A percentile compares a stretch with the other conserved stretches of the same genome.
phyloP scores from a whole-genome alignment of 2,888 invertebrate genomes.

The Terebella lapidaria region DNA sequence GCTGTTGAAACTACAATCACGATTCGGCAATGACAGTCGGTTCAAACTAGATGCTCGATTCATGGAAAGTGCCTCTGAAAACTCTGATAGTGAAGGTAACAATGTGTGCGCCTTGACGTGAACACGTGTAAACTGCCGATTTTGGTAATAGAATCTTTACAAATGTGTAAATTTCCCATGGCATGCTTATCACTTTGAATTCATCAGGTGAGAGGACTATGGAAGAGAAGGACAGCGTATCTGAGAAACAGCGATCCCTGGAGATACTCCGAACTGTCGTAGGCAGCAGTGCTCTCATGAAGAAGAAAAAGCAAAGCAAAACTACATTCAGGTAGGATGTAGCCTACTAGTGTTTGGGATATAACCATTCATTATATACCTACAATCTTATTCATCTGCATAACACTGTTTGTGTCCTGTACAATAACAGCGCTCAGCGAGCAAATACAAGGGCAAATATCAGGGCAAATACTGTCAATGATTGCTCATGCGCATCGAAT shows the following conservation, averaged over 20 bases:
- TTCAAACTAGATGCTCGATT: slow-evolving; percentile 73
- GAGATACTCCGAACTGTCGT: slow-evolving; percentile 31
- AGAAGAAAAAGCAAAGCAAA: too few relatives aligned
- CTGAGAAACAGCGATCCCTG: slow-evolving; percentile 34
- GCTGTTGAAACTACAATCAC: slow-evolving; percentile 69
- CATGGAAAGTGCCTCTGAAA: slow-evolving; percentile 44
- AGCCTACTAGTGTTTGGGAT: too few relatives aligned
- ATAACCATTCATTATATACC: too few relatives aligned
- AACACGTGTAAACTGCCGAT: background rate
- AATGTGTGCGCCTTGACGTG: background rate
- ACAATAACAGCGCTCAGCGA: too few relatives aligned
- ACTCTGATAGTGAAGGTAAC: background rate
- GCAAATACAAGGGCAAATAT: too few relatives aligned
- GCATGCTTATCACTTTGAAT: background rate
- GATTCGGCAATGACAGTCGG: slow-evolving; percentile 70
- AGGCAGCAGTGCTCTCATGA: slow-evolving; percentile 22
- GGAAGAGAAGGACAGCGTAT: slow-evolving; percentile 4
- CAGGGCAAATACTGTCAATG: too few relatives aligned
- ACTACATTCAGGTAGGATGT: too few relatives aligned
- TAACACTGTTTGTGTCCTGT: too few relatives aligned
- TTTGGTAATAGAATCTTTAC: background rate
- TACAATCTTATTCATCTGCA: too few relatives aligned
- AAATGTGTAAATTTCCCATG: background rate
- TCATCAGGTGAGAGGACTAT: background rate
- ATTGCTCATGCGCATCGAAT: too few relatives aligned